Base-by-base conservation (phyloP, 2,888 invertebrate genomes). In the Galerucella nymphaeae region DNA sequence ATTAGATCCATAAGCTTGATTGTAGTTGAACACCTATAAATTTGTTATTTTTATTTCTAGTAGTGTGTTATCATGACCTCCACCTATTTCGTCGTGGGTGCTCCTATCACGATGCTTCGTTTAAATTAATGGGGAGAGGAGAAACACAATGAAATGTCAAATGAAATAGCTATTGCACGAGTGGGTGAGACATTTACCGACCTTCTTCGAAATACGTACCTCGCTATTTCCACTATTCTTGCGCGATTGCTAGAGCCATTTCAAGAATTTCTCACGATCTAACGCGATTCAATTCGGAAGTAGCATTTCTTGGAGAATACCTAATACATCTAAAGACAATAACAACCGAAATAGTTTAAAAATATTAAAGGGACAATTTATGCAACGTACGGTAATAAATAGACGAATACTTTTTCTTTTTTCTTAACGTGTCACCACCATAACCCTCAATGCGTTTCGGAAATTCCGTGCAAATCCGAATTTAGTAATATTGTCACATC, bases 401-500 rank as follows among this genome's bases (percentile, higher is more conserved):
- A 30, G 13, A 20, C 58, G 11, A 20, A 5, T 8, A 13, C 30
- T 14, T 53, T 38, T 62, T 62, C 41, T 18, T 42, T 62, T 58
- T 58, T 42, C 9, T 16, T 62, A 10, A 62, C 42, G 18, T 42
- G 38, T 62, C 61, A 42, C 61, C 42, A 62, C 42, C 59, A 50
- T 16, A 45, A 68, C 61, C 69, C 30, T 20, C 62, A 69, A 69
- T 69, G 55, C 63, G 69, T 69, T 42, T 38, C 23, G 62, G 69
- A 61, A 68, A 62, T 41, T 23, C 38, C 62, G 42, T 14, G 78
- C 74, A 71, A 69, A 72, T 75, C 70, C 75, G 68, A 74, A 77
- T 77, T 82, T 77, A 78, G 80, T 78, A 77, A 80, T 81, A 81
- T 78, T 80, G 82, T 81, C 81, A 82, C 82, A 83, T 82, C 82